Evolutionary conservation across 2,888 invertebrate species (phyloP).

Genomic region (Xestia ashworthii): DNA sequence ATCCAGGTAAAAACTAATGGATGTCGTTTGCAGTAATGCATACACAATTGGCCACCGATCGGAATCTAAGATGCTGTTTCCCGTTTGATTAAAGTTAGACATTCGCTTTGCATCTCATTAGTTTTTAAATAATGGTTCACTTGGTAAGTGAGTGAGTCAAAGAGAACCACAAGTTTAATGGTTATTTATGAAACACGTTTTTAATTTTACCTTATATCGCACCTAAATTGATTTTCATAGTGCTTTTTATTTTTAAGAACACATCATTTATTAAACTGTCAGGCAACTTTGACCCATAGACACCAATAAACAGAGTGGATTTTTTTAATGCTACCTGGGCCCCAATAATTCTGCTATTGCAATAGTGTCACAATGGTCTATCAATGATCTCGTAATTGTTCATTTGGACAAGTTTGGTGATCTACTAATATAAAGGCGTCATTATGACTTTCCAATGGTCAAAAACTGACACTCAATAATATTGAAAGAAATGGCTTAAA

Average conservation of each 20-base stretch:
- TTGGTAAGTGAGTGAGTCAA: background rate
- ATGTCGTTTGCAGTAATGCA: constrained; percentile 49
- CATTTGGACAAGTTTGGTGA: no score
- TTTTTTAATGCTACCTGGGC: no score
- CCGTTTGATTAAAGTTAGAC: constrained; percentile 27
- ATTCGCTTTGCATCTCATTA: constrained; percentile 19
- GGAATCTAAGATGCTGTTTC: constrained; percentile 22
- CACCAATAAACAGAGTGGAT: no score
- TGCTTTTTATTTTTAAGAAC: background rate
- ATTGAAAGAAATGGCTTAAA: no score
- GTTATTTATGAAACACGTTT: background rate
- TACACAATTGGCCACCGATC: constrained; percentile 46
- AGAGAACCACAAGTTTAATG: background rate
- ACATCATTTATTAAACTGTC: background rate
- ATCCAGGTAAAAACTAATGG: constrained; percentile 27
- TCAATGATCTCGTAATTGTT: no score
- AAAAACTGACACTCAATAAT: no score
- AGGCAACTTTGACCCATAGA: no score
- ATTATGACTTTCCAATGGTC: no score
- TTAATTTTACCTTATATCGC: background rate
- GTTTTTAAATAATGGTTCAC: background rate
- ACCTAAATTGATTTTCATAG: background rate
- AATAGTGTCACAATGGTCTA: no score
- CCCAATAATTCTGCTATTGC: no score
- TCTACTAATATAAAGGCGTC: no score